A percentile compares a stretch with the other conserved stretches of the same genome.
phyloP scores from a whole-genome alignment of 1,140 invertebrate genomes.

The Frieseomelitta varia region DNA sequence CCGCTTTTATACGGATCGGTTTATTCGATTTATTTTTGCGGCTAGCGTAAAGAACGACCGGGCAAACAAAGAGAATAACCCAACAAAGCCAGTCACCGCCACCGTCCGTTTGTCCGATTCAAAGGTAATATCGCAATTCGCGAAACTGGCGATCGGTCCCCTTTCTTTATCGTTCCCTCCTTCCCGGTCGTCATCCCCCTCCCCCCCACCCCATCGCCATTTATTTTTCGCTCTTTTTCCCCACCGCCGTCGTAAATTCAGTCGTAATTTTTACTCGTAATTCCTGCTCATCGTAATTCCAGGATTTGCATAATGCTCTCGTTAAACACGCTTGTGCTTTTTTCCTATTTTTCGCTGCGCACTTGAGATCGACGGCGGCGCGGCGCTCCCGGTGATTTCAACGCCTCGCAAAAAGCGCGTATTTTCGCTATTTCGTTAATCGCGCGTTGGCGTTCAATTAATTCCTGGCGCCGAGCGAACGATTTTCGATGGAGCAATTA shows the following conservation, averaged over 20 bases:
- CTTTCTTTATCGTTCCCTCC: too few species aligned
- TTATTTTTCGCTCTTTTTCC: too few species aligned
- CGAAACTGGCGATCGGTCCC: background rate
- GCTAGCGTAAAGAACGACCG: background rate
- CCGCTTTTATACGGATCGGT: background rate
- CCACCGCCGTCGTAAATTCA: background rate
- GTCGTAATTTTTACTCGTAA: background rate
- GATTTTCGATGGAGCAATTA: slow-evolving; percentile 3
- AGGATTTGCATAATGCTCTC: slow-evolving; percentile 32
- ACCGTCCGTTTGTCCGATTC: background rate
- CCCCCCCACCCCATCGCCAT: too few species aligned
- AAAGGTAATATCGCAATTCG: background rate
- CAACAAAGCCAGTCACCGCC: too few species aligned
- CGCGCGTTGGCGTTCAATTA: slow-evolving; percentile 27
- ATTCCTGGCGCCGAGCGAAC: background rate
- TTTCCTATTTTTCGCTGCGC: background rate
- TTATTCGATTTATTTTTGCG: slow-evolving; percentile 5
- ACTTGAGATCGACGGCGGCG: slow-evolving; percentile 16
- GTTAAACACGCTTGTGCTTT: slow-evolving; percentile 31
- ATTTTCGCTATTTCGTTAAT: slow-evolving; percentile 34
- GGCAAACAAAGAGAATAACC: background rate
- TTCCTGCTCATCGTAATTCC: background rate
- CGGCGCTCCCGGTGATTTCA: slow-evolving; percentile 16
- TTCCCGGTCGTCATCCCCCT: background rate
- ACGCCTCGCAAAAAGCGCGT: slow-evolving; percentile 7